A percentile compares a stretch with the other conserved stretches of the same genome.
Evolutionary conservation across 2,888 invertebrate species (phyloP).

Genomic region (Macrosiphum euphorbiae): DNA sequence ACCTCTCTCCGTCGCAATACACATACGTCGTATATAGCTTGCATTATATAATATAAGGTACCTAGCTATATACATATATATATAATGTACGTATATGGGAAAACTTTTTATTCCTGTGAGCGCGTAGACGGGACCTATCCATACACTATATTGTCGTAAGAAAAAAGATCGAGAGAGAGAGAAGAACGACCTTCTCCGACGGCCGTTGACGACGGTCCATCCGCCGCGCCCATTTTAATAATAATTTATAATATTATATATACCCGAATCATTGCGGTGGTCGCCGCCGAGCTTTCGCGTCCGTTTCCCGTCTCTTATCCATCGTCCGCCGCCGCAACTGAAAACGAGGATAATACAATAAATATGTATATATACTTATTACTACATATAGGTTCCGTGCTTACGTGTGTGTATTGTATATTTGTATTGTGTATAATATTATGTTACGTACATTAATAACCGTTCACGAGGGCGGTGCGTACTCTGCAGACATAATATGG

Average conservation of each 20-base stretch:
- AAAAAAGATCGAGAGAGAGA: background rate
- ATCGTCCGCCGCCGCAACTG: background rate
- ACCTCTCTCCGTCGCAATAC: background rate
- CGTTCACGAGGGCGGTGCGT: background rate
- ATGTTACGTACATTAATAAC: conserved; percentile 2
- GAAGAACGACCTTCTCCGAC: conserved; percentile 13
- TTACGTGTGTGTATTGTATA: background rate
- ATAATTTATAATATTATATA: background rate
- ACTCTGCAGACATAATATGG: background rate
- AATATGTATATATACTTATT: background rate
- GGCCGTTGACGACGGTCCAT: conserved; percentile 8
- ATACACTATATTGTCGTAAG: conserved; percentile 3
- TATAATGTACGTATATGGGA: background rate
- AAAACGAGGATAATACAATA: background rate
- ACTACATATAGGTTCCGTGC: background rate
- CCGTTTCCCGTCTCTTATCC: background rate
- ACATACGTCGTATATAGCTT: background rate
- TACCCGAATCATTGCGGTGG: background rate
- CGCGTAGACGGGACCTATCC: background rate
- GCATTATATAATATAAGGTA: background rate
- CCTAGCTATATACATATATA: background rate
- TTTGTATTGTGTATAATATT: background rate
- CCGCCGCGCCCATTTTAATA: conserved; percentile 7
- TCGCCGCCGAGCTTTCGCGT: conserved; percentile 9
- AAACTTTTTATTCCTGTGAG: conserved; percentile 27